These are phyloP conservation scores for Spatula versicolor DNA, from an alignment of 2,797 vertebrate species.

Conservation along the genomic window DNA sequence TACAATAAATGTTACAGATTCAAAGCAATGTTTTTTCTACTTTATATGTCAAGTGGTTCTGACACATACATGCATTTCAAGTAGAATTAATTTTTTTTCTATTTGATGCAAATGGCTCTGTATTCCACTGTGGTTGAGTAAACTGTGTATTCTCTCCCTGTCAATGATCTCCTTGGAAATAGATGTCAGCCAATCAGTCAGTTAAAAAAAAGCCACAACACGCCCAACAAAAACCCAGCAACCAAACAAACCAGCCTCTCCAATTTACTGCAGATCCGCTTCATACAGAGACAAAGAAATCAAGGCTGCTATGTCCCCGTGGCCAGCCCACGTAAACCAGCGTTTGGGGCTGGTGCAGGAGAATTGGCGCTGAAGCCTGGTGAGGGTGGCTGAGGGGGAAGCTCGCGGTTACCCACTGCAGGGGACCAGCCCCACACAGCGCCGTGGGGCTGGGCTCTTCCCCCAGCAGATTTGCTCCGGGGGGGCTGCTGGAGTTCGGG, in stretches of 20 bases:
- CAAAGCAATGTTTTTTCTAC: constrained; percentile 43
- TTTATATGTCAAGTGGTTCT: constrained; percentile 51
- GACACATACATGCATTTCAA: constrained; percentile 64
- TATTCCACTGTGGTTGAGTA: constrained; percentile 52
- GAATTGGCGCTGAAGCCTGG: neutral
- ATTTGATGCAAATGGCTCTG: constrained; percentile 62
- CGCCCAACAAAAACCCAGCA: constrained; percentile 36
- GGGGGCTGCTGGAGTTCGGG: too few species aligned
- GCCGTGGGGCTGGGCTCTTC: neutral
- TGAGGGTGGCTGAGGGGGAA: neutral
- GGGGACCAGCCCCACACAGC: accelerated
- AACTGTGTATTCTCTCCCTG: constrained; percentile 42
- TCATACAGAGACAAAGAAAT: constrained; percentile 21
- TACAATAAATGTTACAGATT: constrained; percentile 55
- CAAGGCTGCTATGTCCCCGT: neutral
- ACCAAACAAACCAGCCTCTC: constrained; percentile 55
- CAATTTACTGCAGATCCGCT: constrained; percentile 41
- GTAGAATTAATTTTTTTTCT: constrained; percentile 47
- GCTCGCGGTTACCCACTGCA: neutral
- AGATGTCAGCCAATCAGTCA: constrained; percentile 63
- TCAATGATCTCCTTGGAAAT: constrained; percentile 67
- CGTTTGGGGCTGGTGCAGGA: neutral
- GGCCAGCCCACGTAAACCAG: neutral
- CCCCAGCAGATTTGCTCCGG: neutral
- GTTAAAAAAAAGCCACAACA: neutral